A percentile compares a stretch with the other conserved stretches of the same genome.
Evolutionary conservation across 1,140 invertebrate genomes (phyloP).

Genomic region (Streblospio benedicti): DNA sequence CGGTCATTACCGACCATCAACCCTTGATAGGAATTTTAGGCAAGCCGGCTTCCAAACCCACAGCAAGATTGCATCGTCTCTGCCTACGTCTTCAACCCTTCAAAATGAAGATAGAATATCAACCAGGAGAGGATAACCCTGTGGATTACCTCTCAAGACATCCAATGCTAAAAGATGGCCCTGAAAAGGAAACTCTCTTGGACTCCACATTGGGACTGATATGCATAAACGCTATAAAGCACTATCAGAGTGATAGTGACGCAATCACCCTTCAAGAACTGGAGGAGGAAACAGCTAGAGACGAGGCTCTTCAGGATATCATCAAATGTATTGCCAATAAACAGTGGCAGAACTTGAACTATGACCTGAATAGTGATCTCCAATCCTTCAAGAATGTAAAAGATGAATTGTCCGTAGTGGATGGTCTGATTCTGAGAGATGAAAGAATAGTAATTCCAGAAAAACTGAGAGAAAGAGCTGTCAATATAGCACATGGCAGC

Average conservation of each 20-base stretch:
- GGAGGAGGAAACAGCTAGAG: neutral
- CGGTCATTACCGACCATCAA: slow-evolving; percentile 9
- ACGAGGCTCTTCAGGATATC: neutral
- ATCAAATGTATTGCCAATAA: neutral
- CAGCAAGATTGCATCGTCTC: slow-evolving; percentile 10
- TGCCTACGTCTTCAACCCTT: slow-evolving; percentile 8
- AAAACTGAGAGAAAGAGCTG: neutral
- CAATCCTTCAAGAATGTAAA: neutral
- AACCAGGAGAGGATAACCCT: slow-evolving; percentile 18
- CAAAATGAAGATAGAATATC: slow-evolving; percentile 4
- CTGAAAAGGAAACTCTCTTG: neutral
- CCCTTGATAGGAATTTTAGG: neutral
- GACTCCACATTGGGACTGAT: too few relatives aligned
- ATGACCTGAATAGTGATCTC: neutral
- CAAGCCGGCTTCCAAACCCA: slow-evolving; percentile 9
- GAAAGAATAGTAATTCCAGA: neutral
- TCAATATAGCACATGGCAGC: neutral
- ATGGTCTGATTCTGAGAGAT: neutral
- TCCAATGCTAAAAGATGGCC: neutral
- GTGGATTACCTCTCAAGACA: slow-evolving; percentile 26
- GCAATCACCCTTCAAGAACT: too few relatives aligned
- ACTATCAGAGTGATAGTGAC: too few relatives aligned
- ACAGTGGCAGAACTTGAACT: neutral
- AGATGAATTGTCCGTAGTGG: neutral
- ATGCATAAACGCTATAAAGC: too few relatives aligned